phyloP scores from a whole-genome alignment of 2,113 vertebrate genomes.

The Recurvirostra avosetta region DNA sequence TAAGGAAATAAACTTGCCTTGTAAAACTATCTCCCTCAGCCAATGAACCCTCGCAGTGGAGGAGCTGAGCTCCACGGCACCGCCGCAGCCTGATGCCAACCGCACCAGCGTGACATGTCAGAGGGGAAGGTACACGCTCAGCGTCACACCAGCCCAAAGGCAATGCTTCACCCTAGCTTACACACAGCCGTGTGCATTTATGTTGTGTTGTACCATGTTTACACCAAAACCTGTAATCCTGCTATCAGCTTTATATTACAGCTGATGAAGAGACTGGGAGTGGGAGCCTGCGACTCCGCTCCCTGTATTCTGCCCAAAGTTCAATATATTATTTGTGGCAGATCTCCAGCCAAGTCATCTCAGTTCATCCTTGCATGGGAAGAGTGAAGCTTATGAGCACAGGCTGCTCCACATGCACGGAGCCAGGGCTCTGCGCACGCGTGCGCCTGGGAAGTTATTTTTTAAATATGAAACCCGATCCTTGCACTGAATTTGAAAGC shows the following conservation, averaged over 20 bases:
- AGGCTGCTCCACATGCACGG: not conserved
- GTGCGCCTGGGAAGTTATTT: fast-evolving
- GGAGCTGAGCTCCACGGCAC: not conserved
- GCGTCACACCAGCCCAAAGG: not conserved
- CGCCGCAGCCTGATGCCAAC: fast-evolving
- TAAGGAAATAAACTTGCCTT: not conserved
- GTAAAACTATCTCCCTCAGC: not conserved
- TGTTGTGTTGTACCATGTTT: not conserved
- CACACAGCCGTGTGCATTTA: not conserved
- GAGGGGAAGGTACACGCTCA: not conserved
- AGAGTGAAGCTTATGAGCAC: not conserved
- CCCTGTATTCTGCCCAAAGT: not conserved
- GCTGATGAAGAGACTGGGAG: not conserved
- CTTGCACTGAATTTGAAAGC: not conserved
- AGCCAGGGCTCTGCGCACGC: not conserved
- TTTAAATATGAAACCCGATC: not conserved
- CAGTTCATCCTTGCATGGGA: not conserved
- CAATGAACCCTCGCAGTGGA: fast-evolving
- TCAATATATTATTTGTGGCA: not conserved
- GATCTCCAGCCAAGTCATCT: not conserved
- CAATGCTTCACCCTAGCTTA: not conserved
- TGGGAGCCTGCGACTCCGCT: fast-evolving
- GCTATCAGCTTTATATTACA: fast-evolving
- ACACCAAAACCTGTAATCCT: not conserved
- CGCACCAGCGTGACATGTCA: fast-evolving